Evolutionary conservation across 2,113 vertebrate genomes (phyloP).

Genomic region (Castor canadensis): DNA sequence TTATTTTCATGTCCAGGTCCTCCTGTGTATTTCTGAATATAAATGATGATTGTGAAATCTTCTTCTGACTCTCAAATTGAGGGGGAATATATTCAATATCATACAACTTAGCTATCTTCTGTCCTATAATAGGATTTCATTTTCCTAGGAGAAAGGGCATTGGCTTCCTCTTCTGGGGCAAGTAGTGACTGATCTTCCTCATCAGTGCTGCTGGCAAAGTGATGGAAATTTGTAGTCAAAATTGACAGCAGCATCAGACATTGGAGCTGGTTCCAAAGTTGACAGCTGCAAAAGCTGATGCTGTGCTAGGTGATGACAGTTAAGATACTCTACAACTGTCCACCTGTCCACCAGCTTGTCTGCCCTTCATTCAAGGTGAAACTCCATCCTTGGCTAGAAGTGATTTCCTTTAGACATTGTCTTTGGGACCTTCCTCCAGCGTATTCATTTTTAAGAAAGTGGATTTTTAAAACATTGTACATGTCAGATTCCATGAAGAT

Average conservation of each 20-base stretch:
- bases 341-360: background rate
- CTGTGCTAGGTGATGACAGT: background rate
- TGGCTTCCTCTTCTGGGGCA: slow-evolving; percentile 71
- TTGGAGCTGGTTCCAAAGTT: too few relatives aligned
- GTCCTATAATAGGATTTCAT: slow-evolving; percentile 85
- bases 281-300: background rate
- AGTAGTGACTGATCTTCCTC: slow-evolving; percentile 88
- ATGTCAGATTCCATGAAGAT: background rate
- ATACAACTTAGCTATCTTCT: slow-evolving; percentile 84
- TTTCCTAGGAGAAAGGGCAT: slow-evolving; percentile 72
- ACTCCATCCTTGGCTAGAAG: background rate
- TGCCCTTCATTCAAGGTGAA: background rate
- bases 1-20: background rate
- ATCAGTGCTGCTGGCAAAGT: slow-evolving; percentile 86
- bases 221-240: slow-evolving; percentile 91
- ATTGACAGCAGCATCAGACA: slow-evolving; percentile 88
- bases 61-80: slow-evolving; percentile 15
- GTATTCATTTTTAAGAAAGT: background rate
- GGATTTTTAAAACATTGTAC: background rate
- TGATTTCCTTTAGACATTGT: background rate
- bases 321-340: background rate
- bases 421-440: background rate
- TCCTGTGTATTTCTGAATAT: background rate
- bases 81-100: background rate
- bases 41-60: background rate